phyloP scores from a whole-genome alignment of 2,888 invertebrate species.

The Epinotia brunnichana region DNA sequence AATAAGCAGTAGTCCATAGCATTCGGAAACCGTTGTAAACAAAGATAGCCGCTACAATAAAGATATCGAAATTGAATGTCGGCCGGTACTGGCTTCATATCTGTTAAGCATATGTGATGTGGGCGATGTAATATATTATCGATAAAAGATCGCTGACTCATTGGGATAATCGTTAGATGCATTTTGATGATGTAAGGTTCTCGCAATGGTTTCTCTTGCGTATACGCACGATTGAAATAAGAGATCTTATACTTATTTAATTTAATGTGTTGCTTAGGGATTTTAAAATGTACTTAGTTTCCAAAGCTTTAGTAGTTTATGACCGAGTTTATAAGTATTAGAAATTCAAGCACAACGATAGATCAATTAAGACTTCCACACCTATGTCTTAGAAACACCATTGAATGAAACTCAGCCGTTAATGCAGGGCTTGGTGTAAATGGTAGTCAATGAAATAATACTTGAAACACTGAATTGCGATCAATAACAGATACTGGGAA shows the following conservation, averaged over 20 bases:
- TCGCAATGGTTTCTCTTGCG: constrained; percentile 19
- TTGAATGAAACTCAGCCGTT: no score
- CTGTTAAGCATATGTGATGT: constrained; percentile 18
- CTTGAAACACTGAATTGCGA: constrained; percentile 28
- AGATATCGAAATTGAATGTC: constrained; percentile 28
- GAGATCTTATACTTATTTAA: neutral
- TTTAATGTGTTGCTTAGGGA: neutral
- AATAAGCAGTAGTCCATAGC: constrained; percentile 33
- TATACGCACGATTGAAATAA: neutral
- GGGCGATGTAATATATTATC: constrained; percentile 28
- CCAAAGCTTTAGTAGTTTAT: neutral
- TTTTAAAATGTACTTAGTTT: neutral
- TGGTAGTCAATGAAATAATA: constrained; percentile 12
- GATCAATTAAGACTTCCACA: no score
- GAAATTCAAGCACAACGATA: neutral
- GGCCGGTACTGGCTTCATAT: constrained; percentile 15
- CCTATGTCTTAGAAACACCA: neutral
- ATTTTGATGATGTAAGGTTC: constrained; percentile 15
- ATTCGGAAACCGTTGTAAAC: constrained; percentile 38
- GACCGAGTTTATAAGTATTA: neutral
- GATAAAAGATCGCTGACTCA: constrained; percentile 30
- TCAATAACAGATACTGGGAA: constrained; percentile 32
- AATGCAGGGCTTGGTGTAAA: neutral
- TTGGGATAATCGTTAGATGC: constrained; percentile 27
- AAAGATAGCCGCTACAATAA: constrained; percentile 22